A percentile compares a stretch with the other conserved stretches of the same genome.
phyloP scores from a whole-genome alignment of 2,797 vertebrate species.

The Lepilemur ruficaudatus region DNA sequence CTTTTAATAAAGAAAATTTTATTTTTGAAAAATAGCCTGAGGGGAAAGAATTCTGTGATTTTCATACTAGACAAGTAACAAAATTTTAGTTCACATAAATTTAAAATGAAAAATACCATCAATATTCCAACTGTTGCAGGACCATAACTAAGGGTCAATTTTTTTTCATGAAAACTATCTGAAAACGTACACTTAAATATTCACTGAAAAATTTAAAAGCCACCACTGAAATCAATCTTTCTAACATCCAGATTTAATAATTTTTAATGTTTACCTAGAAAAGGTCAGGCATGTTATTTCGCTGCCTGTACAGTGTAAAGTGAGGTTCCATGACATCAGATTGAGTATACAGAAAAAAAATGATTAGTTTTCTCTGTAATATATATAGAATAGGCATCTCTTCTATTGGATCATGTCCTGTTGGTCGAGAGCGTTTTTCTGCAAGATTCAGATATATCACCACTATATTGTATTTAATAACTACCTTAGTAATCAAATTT shows the following conservation, averaged over 20 bases:
- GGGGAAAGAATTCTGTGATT: not conserved
- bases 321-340: not conserved
- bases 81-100: conserved; percentile 37
- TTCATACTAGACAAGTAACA: not conserved
- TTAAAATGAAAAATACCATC: conserved; percentile 47
- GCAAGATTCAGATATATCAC: not conserved
- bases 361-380: not conserved
- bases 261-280: conserved; percentile 14
- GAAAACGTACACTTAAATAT: conserved; percentile 64
- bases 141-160: conserved; percentile 37
- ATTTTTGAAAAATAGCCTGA: conserved; percentile 6
- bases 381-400: not conserved
- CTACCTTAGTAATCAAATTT: not conserved
- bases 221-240: conserved; percentile 37
- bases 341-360: not conserved
- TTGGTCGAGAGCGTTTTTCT: not conserved
- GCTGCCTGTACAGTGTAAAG: not conserved
- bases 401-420: not conserved
- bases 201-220: conserved; percentile 34
- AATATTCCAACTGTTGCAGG: not conserved
- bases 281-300: not conserved
- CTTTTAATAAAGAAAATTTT: not conserved
- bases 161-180: conserved; percentile 53
- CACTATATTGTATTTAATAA: not conserved
- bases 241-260: conserved; percentile 58